Conservation (phyloP, 2,888 invertebrate species). For the Euzetes globulus region DNA sequence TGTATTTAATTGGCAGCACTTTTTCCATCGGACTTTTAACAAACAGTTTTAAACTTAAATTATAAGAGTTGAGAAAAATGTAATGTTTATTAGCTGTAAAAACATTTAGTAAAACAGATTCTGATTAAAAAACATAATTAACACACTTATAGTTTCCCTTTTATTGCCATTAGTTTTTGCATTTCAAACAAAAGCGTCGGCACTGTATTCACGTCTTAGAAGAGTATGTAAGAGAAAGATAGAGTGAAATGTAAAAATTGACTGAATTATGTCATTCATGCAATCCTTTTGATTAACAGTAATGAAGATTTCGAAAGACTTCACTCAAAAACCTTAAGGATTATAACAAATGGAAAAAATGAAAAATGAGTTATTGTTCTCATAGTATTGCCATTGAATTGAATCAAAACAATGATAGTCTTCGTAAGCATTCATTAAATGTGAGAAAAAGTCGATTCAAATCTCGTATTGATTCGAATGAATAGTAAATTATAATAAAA, state of each 20-base stretch:
- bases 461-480: not conserved
- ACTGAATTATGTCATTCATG: slow-evolving; percentile 9
- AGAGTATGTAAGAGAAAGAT: not conserved
- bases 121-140: not conserved
- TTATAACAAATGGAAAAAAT: no score
- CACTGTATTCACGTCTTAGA: not conserved
- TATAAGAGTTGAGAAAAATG: not conserved
- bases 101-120: not conserved
- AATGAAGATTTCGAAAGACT: not conserved
- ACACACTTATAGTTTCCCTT: not conserved
- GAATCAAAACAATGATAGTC: not conserved
- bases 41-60: not conserved
- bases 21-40: no score
- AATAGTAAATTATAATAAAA: not conserved
- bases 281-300: not conserved
- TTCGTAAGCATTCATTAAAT: not conserved
- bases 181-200: not conserved
- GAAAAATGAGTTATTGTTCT: not conserved
- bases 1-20: not conserved
- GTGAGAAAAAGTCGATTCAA: not conserved
- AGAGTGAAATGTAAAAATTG: not conserved
- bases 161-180: not conserved
- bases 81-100: no score
- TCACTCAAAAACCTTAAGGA: not conserved
- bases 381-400: not conserved